Evolutionary conservation across 2,113 vertebrate species (phyloP).

Genomic region (human): DNA sequence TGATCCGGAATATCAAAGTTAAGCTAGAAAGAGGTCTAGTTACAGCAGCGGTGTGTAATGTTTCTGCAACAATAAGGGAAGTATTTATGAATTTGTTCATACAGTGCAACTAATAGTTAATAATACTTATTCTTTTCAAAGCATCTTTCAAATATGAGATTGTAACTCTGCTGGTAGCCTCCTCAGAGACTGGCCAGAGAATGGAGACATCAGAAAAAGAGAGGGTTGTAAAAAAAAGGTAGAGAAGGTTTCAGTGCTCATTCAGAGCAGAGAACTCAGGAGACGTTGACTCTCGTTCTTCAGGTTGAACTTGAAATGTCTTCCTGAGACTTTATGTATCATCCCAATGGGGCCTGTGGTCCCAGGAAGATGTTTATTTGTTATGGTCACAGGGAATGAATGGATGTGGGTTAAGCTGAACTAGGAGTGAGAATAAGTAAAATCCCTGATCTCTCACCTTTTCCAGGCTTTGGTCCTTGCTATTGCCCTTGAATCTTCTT

Average conservation of each 20-base stretch:
- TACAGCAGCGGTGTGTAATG: neutral
- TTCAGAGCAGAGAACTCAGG: neutral
- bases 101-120: conserved; percentile 24
- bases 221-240: neutral
- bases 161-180: neutral
- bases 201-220: neutral
- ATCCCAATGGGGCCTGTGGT: neutral
- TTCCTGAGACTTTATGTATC: neutral
- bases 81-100: conserved; percentile 34
- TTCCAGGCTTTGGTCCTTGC: neutral
- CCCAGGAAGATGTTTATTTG: conserved; percentile 1
- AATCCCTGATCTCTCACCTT: neutral
- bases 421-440: neutral
- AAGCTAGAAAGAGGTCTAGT: neutral
- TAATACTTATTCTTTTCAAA: conserved; percentile 31
- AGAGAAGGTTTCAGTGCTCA: neutral
- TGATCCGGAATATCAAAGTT: conserved; percentile 18
- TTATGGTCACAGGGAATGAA: neutral
- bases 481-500: neutral
- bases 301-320: neutral
- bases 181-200: neutral
- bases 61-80: conserved; percentile 26
- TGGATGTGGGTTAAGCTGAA: neutral
- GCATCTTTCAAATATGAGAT: conserved; percentile 18
- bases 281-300: neutral